Conservation (phyloP, 2,113 vertebrate genomes). For the Urocolius indicus region DNA sequence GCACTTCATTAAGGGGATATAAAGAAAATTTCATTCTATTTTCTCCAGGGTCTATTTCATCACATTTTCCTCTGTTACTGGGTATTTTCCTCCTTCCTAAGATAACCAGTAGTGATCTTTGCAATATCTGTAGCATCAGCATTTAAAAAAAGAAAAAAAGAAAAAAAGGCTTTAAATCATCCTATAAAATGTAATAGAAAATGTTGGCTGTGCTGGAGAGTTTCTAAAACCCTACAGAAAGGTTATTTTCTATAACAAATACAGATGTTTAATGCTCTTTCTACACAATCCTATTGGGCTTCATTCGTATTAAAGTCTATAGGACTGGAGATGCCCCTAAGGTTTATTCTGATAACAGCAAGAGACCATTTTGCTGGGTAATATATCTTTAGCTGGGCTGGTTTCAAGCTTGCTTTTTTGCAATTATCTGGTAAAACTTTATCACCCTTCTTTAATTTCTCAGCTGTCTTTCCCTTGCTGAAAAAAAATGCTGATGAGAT, state of each 20-base stretch:
- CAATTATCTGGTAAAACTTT: not conserved
- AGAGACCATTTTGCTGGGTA: not conserved
- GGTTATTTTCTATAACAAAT: constrained; percentile 5
- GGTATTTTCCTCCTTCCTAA: not conserved
- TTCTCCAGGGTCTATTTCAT: not conserved
- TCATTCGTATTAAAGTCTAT: not conserved
- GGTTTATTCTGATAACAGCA: constrained; percentile 30
- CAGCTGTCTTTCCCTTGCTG: not conserved
- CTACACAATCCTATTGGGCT: not conserved
- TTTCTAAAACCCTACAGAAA: not conserved
- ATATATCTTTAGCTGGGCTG: not conserved
- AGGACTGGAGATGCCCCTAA: not conserved
- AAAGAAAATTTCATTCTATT: not conserved
- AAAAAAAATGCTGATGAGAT: not conserved
- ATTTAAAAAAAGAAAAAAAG: not conserved
- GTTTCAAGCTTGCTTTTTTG: not conserved
- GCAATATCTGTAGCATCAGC: not conserved
- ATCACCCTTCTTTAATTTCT: constrained; percentile 25
- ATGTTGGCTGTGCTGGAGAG: not conserved
- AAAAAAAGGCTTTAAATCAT: not conserved
- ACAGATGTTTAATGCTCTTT: not conserved
- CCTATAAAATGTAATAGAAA: not conserved
- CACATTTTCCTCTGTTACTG: not conserved
- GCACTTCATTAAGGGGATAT: not conserved
- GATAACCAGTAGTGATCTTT: not conserved